Evolutionary conservation across 2,113 vertebrate species (phyloP).

Genomic region (Dissostichus mawsoni): DNA sequence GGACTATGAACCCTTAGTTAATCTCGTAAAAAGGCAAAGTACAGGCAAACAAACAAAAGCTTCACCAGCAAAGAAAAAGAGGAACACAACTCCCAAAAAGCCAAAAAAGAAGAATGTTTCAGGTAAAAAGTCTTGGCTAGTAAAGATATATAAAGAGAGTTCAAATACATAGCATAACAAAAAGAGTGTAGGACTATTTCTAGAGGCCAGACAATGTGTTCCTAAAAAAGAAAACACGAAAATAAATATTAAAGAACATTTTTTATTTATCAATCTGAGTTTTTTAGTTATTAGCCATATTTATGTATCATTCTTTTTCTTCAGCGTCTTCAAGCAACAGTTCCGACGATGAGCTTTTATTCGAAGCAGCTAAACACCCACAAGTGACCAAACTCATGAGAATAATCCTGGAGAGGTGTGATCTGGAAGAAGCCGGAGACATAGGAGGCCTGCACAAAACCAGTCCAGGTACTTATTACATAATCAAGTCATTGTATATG

Average conservation of each 20-base stretch:
- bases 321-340: constrained; percentile 30
- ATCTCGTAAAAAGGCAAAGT: too few relatives aligned
- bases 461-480: constrained; percentile 29
- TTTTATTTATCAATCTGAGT: neutral
- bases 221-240: too few relatives aligned
- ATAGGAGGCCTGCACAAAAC: neutral
- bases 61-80: too few relatives aligned
- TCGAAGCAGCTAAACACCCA: constrained; percentile 29
- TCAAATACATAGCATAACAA: too few relatives aligned
- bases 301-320: constrained; percentile 1
- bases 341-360: constrained; percentile 49
- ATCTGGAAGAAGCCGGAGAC: constrained; percentile 7
- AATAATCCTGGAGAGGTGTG: constrained; percentile 67
- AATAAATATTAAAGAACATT: neutral
- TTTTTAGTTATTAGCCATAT: neutral
- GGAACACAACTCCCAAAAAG: too few relatives aligned
- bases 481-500: rapidly evolving
- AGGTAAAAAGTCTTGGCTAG: too few relatives aligned
- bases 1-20: too few relatives aligned
- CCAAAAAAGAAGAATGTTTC: too few relatives aligned
- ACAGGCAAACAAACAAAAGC: too few relatives aligned
- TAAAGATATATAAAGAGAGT: too few relatives aligned
- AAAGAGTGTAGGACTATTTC: too few relatives aligned
- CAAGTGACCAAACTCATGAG: constrained; percentile 67
- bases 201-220: too few relatives aligned